Base-by-base conservation (phyloP, 1,140 invertebrate species). In the Philaenus spumarius region DNA sequence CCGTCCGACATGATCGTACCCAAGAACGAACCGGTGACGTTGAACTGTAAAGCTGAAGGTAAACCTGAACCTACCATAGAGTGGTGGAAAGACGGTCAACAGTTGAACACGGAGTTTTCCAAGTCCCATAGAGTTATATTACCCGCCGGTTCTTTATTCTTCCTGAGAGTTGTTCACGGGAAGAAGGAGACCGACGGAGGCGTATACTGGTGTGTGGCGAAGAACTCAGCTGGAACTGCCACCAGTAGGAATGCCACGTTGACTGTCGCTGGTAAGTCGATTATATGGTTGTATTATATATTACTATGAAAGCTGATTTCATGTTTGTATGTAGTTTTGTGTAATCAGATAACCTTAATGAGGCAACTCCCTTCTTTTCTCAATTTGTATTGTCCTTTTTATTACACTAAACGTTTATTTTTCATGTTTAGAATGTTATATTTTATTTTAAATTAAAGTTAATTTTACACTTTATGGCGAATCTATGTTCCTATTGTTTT, bases 11-110 rank as follows among this genome's bases (percentile, higher is more conserved):
- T 92, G 62, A 87, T 92, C 58, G 92, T 96, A 14, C 87, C 89
- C 20, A 88, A 90, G 71, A 91, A 94, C 74, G 91, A 93, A 68
- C 91, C 90, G 30, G 89, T 89, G 39, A 93, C 90, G 42, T 77
- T 96, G 26, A 89, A 93, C 68, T 95, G 93, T 73, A 90, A 92
- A 68, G 90, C 90, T 19, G 92, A 95, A 69, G 93, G 93, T 34
- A 84, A 88, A 62, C 93, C 93, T 0, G 83, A 87, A 58, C 92
- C 93, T 11, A 78, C 78, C 35, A 91, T 95, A 66, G 86, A 89
- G 66, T 96, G 93, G 93, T 95, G 85, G 75, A 89, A 89, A 72
- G 90, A 95, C 75, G 90, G 90, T 1, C 83, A 87, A 65, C 79
- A 79, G 23, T 80, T 89, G 39, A 83, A 82, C 62, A 86, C 86